phyloP scores from a whole-genome alignment of 2,797 vertebrate species.

The Gadopsis marmoratus region DNA sequence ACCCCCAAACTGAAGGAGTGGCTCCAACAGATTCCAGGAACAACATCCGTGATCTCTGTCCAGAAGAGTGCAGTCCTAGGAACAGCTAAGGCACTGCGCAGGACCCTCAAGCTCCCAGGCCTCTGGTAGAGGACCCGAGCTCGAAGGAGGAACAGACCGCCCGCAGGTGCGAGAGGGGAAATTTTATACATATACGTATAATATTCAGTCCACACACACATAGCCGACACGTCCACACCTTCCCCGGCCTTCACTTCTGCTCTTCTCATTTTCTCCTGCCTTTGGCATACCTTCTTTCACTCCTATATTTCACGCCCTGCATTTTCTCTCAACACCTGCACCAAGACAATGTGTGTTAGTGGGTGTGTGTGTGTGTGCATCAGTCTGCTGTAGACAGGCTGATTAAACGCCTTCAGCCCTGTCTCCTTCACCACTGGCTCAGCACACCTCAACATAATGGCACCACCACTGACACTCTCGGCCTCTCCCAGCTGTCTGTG shows the following conservation, averaged over 20 bases:
- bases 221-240: slow-evolving; percentile 15
- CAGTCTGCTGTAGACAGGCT: slow-evolving; percentile 47
- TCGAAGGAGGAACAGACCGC: too few species aligned
- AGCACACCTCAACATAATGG: slow-evolving; percentile 28
- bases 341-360: slow-evolving; percentile 32
- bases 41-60: too few species aligned
- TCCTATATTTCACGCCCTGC: slow-evolving; percentile 41
- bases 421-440: slow-evolving; percentile 42
- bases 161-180: too few species aligned
- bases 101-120: too few species aligned
- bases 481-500: slow-evolving; percentile 12
- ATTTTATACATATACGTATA: too few species aligned
- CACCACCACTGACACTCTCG: slow-evolving; percentile 45
- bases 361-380: slow-evolving; percentile 17
- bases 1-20: too few species aligned
- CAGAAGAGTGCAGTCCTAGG: too few species aligned
- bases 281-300: slow-evolving; percentile 39
- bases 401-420: slow-evolving; percentile 64
- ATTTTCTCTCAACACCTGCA: slow-evolving; percentile 63
- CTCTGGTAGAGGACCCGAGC: too few species aligned
- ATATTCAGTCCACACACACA: neutral
- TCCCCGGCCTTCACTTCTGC: slow-evolving; percentile 28
- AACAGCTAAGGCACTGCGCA: too few species aligned
- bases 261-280: slow-evolving; percentile 51
- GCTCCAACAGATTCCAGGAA: too few species aligned